These are phyloP conservation scores for honey bee (Apis mellifera) DNA, from an alignment of 1,140 invertebrate species.

Conservation along the genomic window DNA sequence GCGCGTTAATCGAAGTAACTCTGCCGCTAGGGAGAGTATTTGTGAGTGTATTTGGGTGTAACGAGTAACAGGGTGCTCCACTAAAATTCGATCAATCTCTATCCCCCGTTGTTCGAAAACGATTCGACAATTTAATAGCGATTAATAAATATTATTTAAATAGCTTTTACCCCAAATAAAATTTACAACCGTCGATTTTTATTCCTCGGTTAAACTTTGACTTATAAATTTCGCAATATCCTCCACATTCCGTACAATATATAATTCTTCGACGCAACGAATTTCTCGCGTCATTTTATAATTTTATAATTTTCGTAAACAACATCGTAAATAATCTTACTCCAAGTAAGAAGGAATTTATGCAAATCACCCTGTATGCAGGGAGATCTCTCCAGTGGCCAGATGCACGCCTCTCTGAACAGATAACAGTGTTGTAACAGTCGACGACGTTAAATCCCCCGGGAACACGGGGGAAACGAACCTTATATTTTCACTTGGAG, in stretches of 20 bases:
- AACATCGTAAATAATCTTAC: no score
- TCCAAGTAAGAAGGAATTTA: not conserved
- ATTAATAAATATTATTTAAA: no score
- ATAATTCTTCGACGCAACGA: no score
- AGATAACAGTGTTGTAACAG: slow-evolving; percentile 34
- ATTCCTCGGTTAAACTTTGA: no score
- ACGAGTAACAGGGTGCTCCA: not conserved
- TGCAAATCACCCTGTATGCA: not conserved
- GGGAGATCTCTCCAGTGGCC: not conserved
- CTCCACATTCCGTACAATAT: no score
- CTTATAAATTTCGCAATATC: no score
- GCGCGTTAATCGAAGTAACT: slow-evolving; percentile 35
- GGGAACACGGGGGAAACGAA: slow-evolving; percentile 8
- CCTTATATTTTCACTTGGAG: slow-evolving; percentile 21
- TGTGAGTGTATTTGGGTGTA: not conserved
- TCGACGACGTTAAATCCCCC: slow-evolving; percentile 20
- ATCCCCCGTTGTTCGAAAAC: not conserved
- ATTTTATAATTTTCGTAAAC: no score
- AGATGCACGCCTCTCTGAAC: slow-evolving; percentile 15
- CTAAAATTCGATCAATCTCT: not conserved
- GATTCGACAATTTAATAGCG: no score
- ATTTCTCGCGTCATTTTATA: no score
- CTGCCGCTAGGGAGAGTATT: not conserved
- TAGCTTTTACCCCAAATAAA: no score
- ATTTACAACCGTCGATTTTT: no score